Evolutionary conservation across 2,797 vertebrate species (phyloP).

Genomic region (Gadopsis bispinosus): DNA sequence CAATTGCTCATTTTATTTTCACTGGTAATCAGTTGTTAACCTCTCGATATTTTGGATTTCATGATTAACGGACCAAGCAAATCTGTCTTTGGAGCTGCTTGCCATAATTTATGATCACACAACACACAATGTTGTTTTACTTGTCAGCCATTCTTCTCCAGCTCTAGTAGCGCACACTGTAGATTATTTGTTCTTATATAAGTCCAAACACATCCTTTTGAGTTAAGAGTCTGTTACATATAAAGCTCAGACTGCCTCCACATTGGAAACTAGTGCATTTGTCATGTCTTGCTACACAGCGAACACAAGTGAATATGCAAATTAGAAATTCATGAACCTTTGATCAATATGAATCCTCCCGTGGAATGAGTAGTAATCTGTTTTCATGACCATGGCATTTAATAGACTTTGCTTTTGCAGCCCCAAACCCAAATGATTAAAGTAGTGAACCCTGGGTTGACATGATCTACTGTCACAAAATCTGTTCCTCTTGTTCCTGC

Average conservation of each 20-base stretch:
- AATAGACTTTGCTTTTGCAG: constrained; percentile 42
- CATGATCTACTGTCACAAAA: constrained; percentile 45
- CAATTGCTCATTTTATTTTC: constrained; percentile 7
- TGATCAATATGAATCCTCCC: constrained; percentile 23
- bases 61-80: constrained; percentile 11
- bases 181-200: constrained; percentile 7
- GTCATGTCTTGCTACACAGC: neutral
- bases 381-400: constrained; percentile 27
- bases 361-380: constrained; percentile 46
- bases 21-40: constrained; percentile 12
- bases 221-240: neutral
- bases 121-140: neutral
- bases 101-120: constrained; percentile 25
- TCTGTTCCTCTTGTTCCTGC: constrained; percentile 50
- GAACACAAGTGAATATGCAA: constrained; percentile 31
- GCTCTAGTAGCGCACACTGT: neutral
- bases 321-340: constrained; percentile 31
- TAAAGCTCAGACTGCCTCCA: neutral
- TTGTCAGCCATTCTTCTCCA: neutral
- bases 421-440: constrained; percentile 50
- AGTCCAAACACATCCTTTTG: constrained; percentile 1
- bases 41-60: neutral
- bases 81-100: constrained; percentile 1
- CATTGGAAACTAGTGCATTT: constrained; percentile 5
- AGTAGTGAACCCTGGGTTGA: constrained; percentile 31